Percentiles rank a stretch among this genome's conserved stretches.
Conservation (phyloP, 2,113 vertebrate species). For the Lycocorax pyrrhopterus region DNA sequence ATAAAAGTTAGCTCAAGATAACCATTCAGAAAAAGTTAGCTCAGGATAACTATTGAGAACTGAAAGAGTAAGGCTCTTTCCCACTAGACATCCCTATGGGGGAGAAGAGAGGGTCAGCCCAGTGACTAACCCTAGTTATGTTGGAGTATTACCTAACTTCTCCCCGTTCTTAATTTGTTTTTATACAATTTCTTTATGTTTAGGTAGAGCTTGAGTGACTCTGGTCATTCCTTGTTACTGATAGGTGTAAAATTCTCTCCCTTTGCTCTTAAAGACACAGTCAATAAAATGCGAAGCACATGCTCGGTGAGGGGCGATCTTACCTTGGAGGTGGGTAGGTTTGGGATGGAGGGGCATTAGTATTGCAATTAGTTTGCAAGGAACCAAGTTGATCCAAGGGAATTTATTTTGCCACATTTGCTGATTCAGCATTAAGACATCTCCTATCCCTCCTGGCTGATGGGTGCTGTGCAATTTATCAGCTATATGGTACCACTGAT, state of each 20-base stretch:
- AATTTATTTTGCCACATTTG: neutral
- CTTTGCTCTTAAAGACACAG: neutral
- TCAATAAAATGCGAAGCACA: accelerated
- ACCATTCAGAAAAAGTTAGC: neutral
- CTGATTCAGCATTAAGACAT: neutral
- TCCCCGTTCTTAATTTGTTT: neutral
- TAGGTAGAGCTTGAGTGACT: neutral
- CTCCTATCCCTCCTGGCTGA: neutral
- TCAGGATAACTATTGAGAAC: neutral
- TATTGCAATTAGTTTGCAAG: too few relatives aligned
- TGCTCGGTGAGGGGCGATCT: accelerated
- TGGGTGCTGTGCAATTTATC: neutral
- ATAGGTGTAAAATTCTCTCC: neutral
- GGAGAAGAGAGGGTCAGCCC: neutral
- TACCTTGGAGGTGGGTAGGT: too few relatives aligned
- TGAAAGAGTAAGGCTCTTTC: neutral
- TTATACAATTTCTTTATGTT: neutral
- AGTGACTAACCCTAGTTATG: neutral
- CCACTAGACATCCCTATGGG: neutral
- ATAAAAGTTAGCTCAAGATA: neutral
- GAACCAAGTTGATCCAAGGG: neutral
- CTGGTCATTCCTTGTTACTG: neutral
- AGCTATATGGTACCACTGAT: neutral
- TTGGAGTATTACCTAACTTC: neutral
- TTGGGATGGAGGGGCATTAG: neutral